These are phyloP conservation scores for Dissostichus mawsoni DNA, from an alignment of 2,113 vertebrate genomes.

Conservation along the genomic window DNA sequence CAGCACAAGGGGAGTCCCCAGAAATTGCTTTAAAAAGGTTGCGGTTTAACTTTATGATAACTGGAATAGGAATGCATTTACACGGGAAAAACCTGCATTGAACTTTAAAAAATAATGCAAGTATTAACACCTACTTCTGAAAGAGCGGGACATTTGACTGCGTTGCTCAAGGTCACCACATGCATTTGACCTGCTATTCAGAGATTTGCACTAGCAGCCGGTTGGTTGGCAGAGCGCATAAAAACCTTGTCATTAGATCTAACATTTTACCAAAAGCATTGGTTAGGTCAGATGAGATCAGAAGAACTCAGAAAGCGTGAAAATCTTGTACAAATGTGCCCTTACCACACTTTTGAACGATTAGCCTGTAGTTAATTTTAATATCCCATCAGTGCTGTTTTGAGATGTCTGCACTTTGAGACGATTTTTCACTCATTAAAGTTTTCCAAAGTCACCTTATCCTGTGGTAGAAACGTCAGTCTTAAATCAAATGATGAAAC, in stretches of 20 bases:
- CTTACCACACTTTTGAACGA: neutral
- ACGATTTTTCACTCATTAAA: neutral
- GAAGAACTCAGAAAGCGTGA: slow-evolving; percentile 5
- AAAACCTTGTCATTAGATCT: neutral
- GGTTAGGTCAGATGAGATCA: neutral
- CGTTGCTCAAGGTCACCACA: neutral
- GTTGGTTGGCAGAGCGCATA: neutral
- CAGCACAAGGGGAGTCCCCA: neutral
- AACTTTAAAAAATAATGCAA: neutral
- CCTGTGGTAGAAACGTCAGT: neutral
- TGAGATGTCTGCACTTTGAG: slow-evolving; percentile 11
- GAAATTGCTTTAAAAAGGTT: neutral
- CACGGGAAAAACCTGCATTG: too few species aligned
- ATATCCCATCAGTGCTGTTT: neutral
- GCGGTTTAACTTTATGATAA: neutral
- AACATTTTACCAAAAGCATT: slow-evolving; percentile 11
- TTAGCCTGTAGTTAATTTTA: slow-evolving; percentile 25
- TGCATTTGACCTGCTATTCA: neutral
- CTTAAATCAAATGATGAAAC: slow-evolving; percentile 18
- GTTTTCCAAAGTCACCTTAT: slow-evolving; percentile 23
- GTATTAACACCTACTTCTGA: neutral
- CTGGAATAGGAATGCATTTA: too few species aligned
- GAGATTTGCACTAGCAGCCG: neutral
- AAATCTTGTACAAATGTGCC: slow-evolving; percentile 25
- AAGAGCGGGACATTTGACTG: neutral